Evolutionary conservation across 2,113 vertebrate genomes (phyloP), one percentile per base, ranked within the genome.

Genomic region (Clupea harengus): DNA sequence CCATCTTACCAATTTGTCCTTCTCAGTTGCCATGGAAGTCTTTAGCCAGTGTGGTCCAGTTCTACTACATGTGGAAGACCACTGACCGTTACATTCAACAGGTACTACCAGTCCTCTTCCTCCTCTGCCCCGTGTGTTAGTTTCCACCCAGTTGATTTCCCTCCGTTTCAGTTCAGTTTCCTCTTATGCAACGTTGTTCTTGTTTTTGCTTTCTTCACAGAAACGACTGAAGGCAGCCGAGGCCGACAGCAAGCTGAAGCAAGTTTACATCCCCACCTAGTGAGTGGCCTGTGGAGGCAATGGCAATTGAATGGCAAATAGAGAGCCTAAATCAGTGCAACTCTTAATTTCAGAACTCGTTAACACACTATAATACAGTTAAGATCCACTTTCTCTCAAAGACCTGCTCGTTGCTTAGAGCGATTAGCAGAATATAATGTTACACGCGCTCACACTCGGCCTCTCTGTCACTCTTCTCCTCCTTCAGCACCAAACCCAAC

Each of bases 11-110:
- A 6, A 49, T 28, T 32, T 46, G 4, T 82, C 39, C 46, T 85
- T 44, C 44, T 3, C 82, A 99, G 97, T 93, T 99, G 46, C 97
- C 97, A 22, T 99, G 97, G 97, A 99, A 99, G 88, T 99, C 97
- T 25, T 93, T 99, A 39, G 97, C 97, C 89, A 99, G 97, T 82
- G 97, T 99, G 78, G 97, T 99, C 85, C 97, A 99, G 89, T 99
- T 98, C 90, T 99, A 98, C 90, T 99, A 98, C 92, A 98, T 98
- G 97, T 98, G 97, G 97, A 99, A 99, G 89, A 99, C 97, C n/a
- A 99, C 97, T 0, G 97, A 99, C 90, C 96, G 97, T 89, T 98
- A 99, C 91, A 98, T 98, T 89, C 97, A 98, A 84, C 97, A 99
- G 96, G 97, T 97, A 86, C 6, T 10, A 11, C 10, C 11, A 32